A percentile compares a stretch with the other conserved stretches of the same genome.
Evolutionary conservation across 1,140 invertebrate species (phyloP).

Genomic region (Drosophila neocordata): DNA sequence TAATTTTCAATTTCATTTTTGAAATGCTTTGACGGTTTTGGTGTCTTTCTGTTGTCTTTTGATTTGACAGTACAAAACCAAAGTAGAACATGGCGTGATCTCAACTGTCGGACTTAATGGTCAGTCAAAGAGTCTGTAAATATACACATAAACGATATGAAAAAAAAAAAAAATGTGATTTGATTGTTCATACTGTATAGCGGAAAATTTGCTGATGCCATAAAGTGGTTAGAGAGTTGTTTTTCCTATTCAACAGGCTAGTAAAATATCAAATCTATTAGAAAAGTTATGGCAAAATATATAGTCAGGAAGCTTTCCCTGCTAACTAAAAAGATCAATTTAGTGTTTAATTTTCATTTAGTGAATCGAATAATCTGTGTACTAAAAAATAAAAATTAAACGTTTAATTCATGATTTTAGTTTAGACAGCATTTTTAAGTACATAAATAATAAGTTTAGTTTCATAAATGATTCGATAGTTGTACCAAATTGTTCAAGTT

Average conservation of each 20-base stretch:
- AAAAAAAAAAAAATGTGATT: conserved; percentile 9
- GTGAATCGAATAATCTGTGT: too few species aligned
- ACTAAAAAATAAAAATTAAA: too few species aligned
- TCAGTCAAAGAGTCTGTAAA: conserved; percentile 25
- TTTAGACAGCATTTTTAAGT: too few species aligned
- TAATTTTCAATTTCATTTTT: conserved; percentile 74
- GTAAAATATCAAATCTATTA: conserved; percentile 35
- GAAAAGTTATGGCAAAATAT: background rate
- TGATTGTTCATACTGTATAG: conserved; percentile 5
- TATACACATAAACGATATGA: conserved; percentile 2
- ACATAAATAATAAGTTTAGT: too few species aligned
- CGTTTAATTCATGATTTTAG: too few species aligned
- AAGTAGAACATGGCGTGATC: conserved; percentile 34
- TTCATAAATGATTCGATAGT: too few species aligned
- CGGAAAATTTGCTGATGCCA: conserved; percentile 29
- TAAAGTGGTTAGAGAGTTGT: conserved; percentile 51
- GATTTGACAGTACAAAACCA: conserved; percentile 15
- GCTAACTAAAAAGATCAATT: background rate
- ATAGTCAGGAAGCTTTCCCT: conserved; percentile 1
- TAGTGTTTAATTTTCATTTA: background rate
- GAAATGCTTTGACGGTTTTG: conserved; percentile 29
- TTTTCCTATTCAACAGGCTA: conserved; percentile 21
- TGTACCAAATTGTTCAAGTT: too few species aligned
- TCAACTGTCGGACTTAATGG: conserved; percentile 34
- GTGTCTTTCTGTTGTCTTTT: conserved; percentile 8